A percentile compares a stretch with the other conserved stretches of the same genome.
phyloP scores from a whole-genome alignment of 92 coral and sea anemone species.

The Epizoanthus stellaris region DNA sequence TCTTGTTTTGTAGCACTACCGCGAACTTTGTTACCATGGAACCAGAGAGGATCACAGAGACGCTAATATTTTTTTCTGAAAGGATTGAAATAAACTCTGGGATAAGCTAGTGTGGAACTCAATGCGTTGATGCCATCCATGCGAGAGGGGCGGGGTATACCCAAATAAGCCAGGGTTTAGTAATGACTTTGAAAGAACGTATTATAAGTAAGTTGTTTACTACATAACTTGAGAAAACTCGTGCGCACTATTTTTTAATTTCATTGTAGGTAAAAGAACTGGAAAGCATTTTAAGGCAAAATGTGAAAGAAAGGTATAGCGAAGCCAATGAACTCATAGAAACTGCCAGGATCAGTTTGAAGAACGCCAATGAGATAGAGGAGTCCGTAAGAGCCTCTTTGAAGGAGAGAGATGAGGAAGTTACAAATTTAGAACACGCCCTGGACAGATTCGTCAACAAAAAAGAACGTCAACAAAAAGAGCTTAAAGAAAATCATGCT shows the following conservation, averaged over 20 bases:
- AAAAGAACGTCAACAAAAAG: background rate
- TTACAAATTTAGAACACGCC: conserved; percentile 7
- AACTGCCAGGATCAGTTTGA: conserved; percentile 1
- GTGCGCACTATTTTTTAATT: background rate
- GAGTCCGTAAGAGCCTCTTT: background rate
- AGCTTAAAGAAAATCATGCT: conserved; percentile 1
- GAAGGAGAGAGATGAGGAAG: conserved; percentile 6
- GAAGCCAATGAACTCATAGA: conserved; percentile 30
- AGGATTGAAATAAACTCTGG: no score
- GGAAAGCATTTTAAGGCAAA: conserved; percentile 6
- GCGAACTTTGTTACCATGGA: no score
- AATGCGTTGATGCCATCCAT: no score
- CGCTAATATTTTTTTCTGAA: no score
- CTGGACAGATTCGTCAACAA: background rate
- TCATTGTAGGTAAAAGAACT: conserved; percentile 10
- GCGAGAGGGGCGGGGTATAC: no score
- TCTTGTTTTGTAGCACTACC: no score
- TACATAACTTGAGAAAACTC: no score
- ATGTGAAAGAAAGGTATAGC: background rate
- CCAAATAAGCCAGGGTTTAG: no score
- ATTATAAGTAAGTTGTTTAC: no score
- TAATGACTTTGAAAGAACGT: no score
- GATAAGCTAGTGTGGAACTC: no score
- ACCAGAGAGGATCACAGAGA: no score
- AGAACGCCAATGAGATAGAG: conserved; percentile 12